Base-by-base conservation (phyloP, 2,888 invertebrate species). In the Cryptosula pallasiana region DNA sequence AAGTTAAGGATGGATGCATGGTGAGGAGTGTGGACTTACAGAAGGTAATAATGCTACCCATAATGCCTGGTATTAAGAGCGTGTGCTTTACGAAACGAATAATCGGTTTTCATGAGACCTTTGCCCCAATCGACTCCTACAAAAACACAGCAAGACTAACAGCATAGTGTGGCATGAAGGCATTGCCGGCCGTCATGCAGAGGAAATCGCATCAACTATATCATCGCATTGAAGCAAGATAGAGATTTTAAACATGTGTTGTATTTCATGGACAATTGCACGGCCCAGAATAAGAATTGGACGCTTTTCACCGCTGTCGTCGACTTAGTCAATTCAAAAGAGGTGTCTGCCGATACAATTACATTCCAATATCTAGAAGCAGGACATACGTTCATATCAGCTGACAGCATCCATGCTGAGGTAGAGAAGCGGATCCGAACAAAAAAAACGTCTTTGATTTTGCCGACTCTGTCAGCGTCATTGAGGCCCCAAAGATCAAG, bases 201-300 rank as follows among this genome's bases (percentile, higher is more conserved):
- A 73, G 71, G 74, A 75, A 16, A 71, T 75, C 13, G 55, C 73
- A 27, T 75, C 73, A 9, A 35, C 72, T 20, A 73, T 72, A 36
- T 70, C 27, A 71, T 16, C 29, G 70, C 69, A 3, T 35, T 74
- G 20, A 16, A 69, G 36, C 25, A 45, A n/a, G 72, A 55, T 27
- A 34, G 72, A 32, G 74, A 73, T 29, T 25, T 23, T 25, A 69
- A 55, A 27, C 73, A 74, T 57, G 55, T 74, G 16, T 69, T 74
- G 16, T 72, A 36, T 32, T 75, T 72, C 71, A 35, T 75, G 55
- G 74, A 75, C 73, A 73, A 75, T 45, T 75, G 74, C 69, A n/a
- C 73, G 1, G 73, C 73, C 9, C 75, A 75, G 45, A 75, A 75
- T 71, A 75, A 75, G 69, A 72, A 74, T 57, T 75, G 73, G 73